Base-by-base conservation (phyloP, 2,888 invertebrate species). In the Meloe dianella region DNA sequence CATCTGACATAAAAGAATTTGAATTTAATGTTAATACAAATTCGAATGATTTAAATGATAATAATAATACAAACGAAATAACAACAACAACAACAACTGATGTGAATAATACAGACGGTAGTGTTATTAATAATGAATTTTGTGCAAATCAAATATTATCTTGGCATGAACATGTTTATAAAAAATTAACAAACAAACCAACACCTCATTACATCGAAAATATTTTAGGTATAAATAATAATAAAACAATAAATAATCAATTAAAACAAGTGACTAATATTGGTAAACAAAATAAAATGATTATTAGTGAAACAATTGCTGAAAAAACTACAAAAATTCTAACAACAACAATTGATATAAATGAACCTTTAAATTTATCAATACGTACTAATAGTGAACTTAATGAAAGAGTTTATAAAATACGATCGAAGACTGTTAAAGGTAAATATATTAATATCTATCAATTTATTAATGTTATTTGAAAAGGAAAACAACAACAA, bases 111-210 rank as follows among this genome's bases (percentile, higher is more conserved):
- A 27, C 38, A 17, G 63, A 65, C n/a, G 62, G 47, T 56, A 58
- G 57, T 41, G 65, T 65, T 57, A 65, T 57, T 58, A 62, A 56
- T 56, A 68, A 65, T 51, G 68, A 65, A 63, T 63, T 66, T 70
- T 63, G 70, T 38, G 32, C 30, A 20, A 67, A 65, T 61, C 66
- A 64, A 62, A 75, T 71, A 59, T 73, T 79, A 27, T 84, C 93
- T 47, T 96, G 96, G 95, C 96, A 95, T 85, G 92, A 94, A 38
- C 96, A 96, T 82, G 93, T 95, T 24, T 96, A 96, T 82, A 92
- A 90, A 2, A 91, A 91, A 75, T 91, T 94, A 12, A 93, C 93
- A 10, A 90, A 90, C 75, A 88, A 88, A 64, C 94, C 94, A 1
- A 96, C 96, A 1, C 93, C 95, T 5, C 94, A 95, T 83, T 89